Percentiles rank a stretch among this genome's conserved stretches.
These are phyloP conservation scores for Tipula helvola DNA, from an alignment of 2,888 invertebrate species.

Conservation along the genomic window DNA sequence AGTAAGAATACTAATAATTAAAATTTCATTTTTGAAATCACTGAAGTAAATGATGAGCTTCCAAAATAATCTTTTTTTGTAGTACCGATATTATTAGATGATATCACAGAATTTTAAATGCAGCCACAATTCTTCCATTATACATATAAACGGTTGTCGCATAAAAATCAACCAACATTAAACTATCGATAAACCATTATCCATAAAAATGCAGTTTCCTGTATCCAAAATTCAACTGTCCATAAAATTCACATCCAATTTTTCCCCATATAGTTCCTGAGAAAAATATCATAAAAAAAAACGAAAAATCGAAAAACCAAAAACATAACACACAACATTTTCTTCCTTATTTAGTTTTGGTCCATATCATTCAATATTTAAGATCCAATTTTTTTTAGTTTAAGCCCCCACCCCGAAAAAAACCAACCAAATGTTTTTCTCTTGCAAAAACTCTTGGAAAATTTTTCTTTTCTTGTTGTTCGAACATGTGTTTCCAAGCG, in stretches of 20 bases:
- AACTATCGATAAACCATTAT: neutral
- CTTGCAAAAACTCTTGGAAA: neutral
- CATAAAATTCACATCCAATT: neutral
- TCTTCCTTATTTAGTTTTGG: neutral
- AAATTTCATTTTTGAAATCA: too few species aligned
- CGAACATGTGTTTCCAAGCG: neutral
- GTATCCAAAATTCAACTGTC: neutral
- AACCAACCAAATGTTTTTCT: neutral
- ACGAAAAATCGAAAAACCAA: neutral
- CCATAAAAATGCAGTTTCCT: neutral
- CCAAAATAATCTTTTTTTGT: too few species aligned
- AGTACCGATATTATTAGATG: too few species aligned
- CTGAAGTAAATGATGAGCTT: too few species aligned
- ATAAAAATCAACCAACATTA: neutral
- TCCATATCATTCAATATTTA: neutral
- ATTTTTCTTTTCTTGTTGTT: neutral
- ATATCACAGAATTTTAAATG: too few species aligned
- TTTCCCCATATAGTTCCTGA: neutral
- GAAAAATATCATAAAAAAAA: neutral
- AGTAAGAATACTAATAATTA: too few species aligned
- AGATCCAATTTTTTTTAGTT: neutral
- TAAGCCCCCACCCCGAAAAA: neutral
- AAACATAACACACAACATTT: neutral
- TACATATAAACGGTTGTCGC: neutral
- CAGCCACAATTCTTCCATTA: too few species aligned